Percentiles rank a stretch among this genome's conserved stretches.
Evolutionary conservation across 2,797 vertebrate species (phyloP).

Genomic region (Spinibarbus caldwelli): DNA sequence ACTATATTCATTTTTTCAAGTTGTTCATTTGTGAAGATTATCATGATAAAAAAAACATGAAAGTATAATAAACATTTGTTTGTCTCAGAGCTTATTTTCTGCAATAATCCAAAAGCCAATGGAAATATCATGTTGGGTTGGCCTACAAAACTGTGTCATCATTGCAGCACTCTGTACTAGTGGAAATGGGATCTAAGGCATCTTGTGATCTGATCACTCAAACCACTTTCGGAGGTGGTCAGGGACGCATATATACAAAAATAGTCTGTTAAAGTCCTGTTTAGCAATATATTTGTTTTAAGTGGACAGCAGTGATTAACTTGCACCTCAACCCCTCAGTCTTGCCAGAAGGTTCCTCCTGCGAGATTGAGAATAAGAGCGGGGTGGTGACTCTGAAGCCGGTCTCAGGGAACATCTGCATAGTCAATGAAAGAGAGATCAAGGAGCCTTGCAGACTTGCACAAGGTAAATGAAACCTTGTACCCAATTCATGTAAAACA

Average conservation of each 20-base stretch:
- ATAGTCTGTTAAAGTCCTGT: neutral
- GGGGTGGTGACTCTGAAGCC: slow-evolving; percentile 88
- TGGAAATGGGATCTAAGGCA: neutral
- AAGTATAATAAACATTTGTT: no score
- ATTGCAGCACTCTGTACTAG: neutral
- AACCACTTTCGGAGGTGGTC: neutral
- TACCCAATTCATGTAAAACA: neutral
- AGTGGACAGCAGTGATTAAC: neutral
- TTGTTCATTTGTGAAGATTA: no score
- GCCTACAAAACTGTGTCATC: neutral
- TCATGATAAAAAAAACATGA: no score
- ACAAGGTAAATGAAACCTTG: slow-evolving; percentile 82
- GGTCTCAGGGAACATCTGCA: slow-evolving; percentile 78
- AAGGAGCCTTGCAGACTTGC: slow-evolving; percentile 86
- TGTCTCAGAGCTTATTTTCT: no score
- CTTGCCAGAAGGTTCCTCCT: slow-evolving; percentile 85
- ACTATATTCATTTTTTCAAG: no score
- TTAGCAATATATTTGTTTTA: neutral
- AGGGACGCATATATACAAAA: neutral
- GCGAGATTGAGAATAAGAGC: slow-evolving; percentile 86
- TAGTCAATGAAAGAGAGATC: slow-evolving; percentile 86
- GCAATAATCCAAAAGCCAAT: no score
- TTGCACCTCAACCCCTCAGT: slow-evolving; percentile 71
- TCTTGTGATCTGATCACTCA: neutral
- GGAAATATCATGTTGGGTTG: neutral